A percentile compares a stretch with the other conserved stretches of the same genome.
These are phyloP conservation scores for Nezara viridula DNA, from an alignment of 2,888 invertebrate species.

Conservation along the genomic window DNA sequence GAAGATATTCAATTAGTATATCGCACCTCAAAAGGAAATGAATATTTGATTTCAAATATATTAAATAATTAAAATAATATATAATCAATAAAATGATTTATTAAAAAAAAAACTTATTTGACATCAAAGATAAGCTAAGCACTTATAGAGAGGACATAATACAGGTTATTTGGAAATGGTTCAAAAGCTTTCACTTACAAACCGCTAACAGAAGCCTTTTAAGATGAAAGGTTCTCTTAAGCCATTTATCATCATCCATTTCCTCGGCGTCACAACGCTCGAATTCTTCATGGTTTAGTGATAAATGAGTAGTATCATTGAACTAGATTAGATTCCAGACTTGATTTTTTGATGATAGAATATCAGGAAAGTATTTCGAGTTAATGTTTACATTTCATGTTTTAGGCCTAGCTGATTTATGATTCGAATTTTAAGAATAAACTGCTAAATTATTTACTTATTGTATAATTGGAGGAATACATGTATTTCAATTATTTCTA, in stretches of 20 bases:
- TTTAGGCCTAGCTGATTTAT: not conserved
- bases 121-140: not conserved
- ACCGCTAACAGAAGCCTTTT: constrained; percentile 10
- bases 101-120: no score
- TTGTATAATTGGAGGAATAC: no score
- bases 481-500: no score
- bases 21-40: no score
- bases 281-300: not conserved
- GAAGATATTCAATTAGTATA: no score
- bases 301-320: constrained; percentile 1
- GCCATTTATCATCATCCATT: constrained; percentile 34
- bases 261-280: not conserved
- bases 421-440: not conserved
- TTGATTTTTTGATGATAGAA: not conserved
- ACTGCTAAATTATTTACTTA: no score
- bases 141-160: not conserved
- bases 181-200: not conserved
- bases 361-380: not conserved
- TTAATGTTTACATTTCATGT: not conserved
- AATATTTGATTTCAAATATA: no score
- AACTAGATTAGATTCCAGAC: not conserved
- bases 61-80: no score
- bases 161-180: not conserved
- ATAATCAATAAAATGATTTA: no score
- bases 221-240: constrained; percentile 2